Base-by-base conservation (phyloP, 2,113 vertebrate genomes). In the Anser cygnoides region DNA sequence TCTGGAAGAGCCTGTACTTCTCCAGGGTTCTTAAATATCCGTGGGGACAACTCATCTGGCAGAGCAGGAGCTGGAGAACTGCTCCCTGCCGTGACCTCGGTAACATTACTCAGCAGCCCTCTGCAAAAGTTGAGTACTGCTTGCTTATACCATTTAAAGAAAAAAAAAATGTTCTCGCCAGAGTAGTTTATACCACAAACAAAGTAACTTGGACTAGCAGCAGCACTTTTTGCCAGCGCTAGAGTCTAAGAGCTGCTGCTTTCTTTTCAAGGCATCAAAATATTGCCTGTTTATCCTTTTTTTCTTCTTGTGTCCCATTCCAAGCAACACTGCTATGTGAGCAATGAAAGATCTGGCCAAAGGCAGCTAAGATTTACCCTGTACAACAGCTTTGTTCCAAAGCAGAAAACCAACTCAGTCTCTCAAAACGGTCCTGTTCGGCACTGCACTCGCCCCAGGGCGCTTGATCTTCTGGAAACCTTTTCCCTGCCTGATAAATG, bases 321-420 rank as follows among this genome's bases (percentile, higher is more conserved):
- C 54, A 55, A 75, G 65, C 23, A 10, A 43, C 43, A 41, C 54
- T 75, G 37, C 93, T 84, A 19, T 87, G 29, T 54, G 72, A 89
- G 54, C 54, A 92, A 93, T 84, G 37, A 77, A 78, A 92, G 89
- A 75, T 49, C 65, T 61, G 43, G 81, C 81, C 80, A 84, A 96
- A 84, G 70, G 70, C 93, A 95, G 54, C 57, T 95, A 66, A 87
- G 76, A 66, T 89, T 54, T 90, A 80, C 80, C n/a, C 46, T 92
- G 74, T 71, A 26, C 17, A 55, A 84, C 79, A 93, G 43, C 50
- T 86, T 12, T 75, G 85, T 84, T 84, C 49, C 73, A 77, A 84
- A 86, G 68, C 59, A 84, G 67, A 46, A 95, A 86, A 52, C 35
- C 88, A 94, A 31, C 52, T 12, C 7, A 28, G 17, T 23, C 37